A percentile compares a stretch with the other conserved stretches of the same genome.
Evolutionary conservation across 1,140 invertebrate species (phyloP).

Genomic region (Dendroctonus valens): DNA sequence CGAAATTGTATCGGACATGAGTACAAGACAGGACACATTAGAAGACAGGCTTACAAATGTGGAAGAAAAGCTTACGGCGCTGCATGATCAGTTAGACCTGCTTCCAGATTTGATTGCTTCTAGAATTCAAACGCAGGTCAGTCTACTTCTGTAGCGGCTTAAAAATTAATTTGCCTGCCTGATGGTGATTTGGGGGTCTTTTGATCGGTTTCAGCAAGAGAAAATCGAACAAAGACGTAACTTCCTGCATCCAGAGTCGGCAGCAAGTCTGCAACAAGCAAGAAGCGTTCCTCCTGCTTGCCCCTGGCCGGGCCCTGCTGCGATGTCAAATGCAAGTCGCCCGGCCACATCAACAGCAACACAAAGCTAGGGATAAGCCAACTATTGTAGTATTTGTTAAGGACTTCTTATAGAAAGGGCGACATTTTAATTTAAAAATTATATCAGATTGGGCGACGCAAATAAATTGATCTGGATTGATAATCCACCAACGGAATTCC

Average conservation of each 20-base stretch:
- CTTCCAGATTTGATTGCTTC: conserved; percentile 76
- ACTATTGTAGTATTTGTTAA: conserved; percentile 31
- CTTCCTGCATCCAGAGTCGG: conserved; percentile 81
- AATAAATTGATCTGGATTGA: background rate
- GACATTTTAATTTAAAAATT: conserved; percentile 18
- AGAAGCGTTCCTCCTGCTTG: conserved; percentile 49
- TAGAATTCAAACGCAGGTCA: conserved; percentile 49
- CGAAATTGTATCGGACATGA: conserved; percentile 96
- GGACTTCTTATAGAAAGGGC: conserved; percentile 22
- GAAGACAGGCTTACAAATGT: conserved; percentile 83
- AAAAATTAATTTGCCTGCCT: conserved; percentile 5
- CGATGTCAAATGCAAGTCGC: conserved; percentile 45
- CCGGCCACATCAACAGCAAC: conserved; percentile 47
- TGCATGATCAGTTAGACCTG: conserved; percentile 76
- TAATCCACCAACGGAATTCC: too few relatives aligned
- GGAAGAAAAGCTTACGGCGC: conserved; percentile 79
- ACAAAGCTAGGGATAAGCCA: conserved; percentile 41
- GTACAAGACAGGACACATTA: conserved; percentile 81
- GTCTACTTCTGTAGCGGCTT: conserved; percentile 13
- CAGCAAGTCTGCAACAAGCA: conserved; percentile 57
- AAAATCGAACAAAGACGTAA: conserved; percentile 73
- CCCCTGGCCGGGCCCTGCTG: conserved; percentile 48
- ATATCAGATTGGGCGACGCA: background rate
- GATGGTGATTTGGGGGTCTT: background rate
- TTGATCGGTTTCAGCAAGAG: conserved; percentile 49